Percentiles rank a stretch among this genome's conserved stretches.
These are phyloP conservation scores for Pollimyrus isidori DNA, from an alignment of 2,113 vertebrate species.

Conservation along the genomic window DNA sequence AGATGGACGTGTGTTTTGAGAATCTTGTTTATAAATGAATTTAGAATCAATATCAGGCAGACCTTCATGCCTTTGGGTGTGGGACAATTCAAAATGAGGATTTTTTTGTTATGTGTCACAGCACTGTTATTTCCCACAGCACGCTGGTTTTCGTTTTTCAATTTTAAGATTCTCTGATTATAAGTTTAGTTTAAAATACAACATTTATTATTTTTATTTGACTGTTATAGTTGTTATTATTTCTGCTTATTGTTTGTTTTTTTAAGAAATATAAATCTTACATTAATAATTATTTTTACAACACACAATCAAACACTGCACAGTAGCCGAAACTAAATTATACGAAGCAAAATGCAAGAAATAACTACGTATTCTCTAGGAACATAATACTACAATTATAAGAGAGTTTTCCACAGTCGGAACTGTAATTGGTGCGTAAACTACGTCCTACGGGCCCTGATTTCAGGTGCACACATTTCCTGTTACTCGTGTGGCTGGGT, in stretches of 20 bases:
- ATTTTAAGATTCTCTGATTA: background rate
- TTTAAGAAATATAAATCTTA: background rate
- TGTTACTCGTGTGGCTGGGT: slow-evolving; percentile 38
- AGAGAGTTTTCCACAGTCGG: background rate
- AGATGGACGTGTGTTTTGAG: background rate
- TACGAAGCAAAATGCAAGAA: background rate
- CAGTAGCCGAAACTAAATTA: background rate
- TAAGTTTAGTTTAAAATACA: background rate
- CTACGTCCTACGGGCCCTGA: slow-evolving; percentile 29
- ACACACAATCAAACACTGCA: background rate
- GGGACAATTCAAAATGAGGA: background rate
- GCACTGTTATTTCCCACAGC: background rate
- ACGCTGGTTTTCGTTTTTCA: background rate
- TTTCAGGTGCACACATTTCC: slow-evolving; percentile 29
- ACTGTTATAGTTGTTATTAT: background rate
- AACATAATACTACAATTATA: background rate
- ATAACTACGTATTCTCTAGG: background rate
- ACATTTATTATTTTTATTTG: background rate
- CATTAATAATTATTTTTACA: background rate
- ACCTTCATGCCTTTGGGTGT: background rate
- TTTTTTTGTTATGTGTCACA: background rate
- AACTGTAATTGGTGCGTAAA: background rate
- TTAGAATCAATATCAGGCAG: background rate
- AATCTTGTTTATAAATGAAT: background rate
- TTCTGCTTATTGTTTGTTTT: background rate